Evolutionary conservation across 2,797 vertebrate genomes (phyloP).

Genomic region (Meriones psammophilus): DNA sequence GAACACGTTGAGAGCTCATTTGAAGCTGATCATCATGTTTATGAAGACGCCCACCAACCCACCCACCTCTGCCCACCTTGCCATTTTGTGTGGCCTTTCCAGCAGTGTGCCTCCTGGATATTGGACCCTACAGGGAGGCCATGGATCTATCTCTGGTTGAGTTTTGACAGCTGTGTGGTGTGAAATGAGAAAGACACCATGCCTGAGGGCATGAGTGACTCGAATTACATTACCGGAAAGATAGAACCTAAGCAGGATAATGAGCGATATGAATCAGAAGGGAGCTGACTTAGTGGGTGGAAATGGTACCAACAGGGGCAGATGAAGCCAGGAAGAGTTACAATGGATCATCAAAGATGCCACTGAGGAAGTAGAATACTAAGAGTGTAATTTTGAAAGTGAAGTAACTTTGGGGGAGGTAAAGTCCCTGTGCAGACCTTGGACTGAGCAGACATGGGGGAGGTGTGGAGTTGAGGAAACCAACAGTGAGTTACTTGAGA

Average conservation of each 20-base stretch:
- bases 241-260: background rate
- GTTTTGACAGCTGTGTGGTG: background rate
- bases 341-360: background rate
- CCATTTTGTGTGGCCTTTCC: background rate
- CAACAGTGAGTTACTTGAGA: background rate
- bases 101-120: background rate
- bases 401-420: background rate
- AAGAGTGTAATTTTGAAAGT: conserved; percentile 32
- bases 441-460: background rate
- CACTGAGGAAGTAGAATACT: background rate
- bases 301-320: background rate
- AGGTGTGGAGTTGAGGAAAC: background rate
- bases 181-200: background rate
- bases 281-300: background rate
- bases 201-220: background rate
- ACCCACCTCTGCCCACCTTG: background rate
- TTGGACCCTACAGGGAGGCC: background rate
- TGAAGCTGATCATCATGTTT: background rate
- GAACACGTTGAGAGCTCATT: background rate
- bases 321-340: background rate
- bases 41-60: background rate
- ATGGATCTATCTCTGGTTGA: background rate
- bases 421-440: background rate
- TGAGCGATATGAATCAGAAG: background rate
- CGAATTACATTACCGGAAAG: background rate